phyloP scores from a whole-genome alignment of 92 coral and sea anemone species.

The Bergia puertoricense region DNA sequence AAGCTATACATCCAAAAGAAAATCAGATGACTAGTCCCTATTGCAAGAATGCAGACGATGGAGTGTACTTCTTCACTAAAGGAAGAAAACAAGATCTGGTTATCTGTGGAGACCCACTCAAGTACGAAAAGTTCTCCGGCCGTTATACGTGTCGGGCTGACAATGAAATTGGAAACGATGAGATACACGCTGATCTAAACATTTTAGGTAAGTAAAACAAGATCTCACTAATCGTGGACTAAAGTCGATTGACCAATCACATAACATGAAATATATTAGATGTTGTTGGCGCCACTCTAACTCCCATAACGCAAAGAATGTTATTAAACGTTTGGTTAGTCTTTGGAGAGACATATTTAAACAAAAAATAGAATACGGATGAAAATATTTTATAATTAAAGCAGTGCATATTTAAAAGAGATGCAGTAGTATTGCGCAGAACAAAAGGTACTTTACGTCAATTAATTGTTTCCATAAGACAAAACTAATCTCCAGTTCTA shows the following conservation, averaged over 20 bases:
- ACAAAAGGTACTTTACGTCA: too few species aligned
- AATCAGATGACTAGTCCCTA: neutral
- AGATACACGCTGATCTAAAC: constrained; percentile 4
- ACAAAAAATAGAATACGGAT: too few species aligned
- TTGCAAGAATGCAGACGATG: constrained; percentile 16
- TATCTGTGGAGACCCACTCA: constrained; percentile 30
- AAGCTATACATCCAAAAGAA: constrained; percentile 2
- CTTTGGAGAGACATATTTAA: too few species aligned
- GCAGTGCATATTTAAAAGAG: too few species aligned
- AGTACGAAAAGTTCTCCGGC: constrained; percentile 16
- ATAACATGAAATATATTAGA: neutral
- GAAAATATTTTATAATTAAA: too few species aligned
- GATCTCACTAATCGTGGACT: neutral
- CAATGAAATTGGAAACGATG: constrained; percentile 15
- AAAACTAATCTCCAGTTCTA: neutral
- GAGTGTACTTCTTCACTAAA: constrained; percentile 24
- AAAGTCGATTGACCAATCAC: neutral
- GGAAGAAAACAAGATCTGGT: constrained; percentile 20
- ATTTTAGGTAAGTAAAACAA: constrained; percentile 14
- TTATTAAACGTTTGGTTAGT: too few species aligned
- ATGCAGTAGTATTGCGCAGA: too few species aligned
- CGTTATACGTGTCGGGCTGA: constrained; percentile 36
- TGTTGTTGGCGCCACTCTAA: too few species aligned
- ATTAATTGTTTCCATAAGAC: too few species aligned
- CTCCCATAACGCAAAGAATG: too few species aligned